These are phyloP conservation scores for Bombus breviceps DNA, from an alignment of 1,140 invertebrate genomes.

Conservation along the genomic window DNA sequence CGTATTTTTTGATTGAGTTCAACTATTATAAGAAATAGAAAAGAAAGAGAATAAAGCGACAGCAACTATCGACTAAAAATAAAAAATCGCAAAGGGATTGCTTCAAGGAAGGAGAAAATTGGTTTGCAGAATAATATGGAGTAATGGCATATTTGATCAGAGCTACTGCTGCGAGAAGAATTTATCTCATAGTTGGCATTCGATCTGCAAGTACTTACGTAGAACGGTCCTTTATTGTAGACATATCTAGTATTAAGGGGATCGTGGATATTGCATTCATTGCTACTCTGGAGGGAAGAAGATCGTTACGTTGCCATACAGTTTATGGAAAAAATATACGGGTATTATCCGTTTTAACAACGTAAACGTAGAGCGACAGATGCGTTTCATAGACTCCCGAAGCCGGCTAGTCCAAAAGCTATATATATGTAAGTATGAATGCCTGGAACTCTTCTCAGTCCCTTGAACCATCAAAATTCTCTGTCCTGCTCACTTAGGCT, in stretches of 20 bases:
- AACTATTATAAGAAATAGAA: background rate
- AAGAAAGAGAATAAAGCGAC: background rate
- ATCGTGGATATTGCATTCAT: background rate
- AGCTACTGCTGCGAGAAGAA: constrained; percentile 1
- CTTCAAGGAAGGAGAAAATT: background rate
- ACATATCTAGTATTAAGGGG: constrained; percentile 37
- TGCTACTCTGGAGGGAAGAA: constrained; percentile 6
- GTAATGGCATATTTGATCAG: background rate
- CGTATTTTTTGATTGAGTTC: background rate
- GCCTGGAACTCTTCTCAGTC: constrained; percentile 8
- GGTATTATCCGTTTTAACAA: background rate
- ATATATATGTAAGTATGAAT: constrained; percentile 54
- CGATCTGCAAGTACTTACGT: constrained; percentile 8
- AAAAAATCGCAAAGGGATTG: no score
- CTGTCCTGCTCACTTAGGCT: background rate
- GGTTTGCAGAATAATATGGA: background rate
- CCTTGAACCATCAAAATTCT: constrained; percentile 25
- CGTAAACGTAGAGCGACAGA: constrained; percentile 2
- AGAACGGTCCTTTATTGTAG: constrained; percentile 10
- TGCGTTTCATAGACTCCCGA: constrained; percentile 19
- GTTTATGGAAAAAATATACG: background rate
- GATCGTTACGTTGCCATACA: background rate
- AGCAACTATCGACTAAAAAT: background rate
- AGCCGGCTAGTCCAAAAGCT: constrained; percentile 46
- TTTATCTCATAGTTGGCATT: constrained; percentile 28